phyloP scores from a whole-genome alignment of 2,113 vertebrate genomes.

The Nipponia nippon region DNA sequence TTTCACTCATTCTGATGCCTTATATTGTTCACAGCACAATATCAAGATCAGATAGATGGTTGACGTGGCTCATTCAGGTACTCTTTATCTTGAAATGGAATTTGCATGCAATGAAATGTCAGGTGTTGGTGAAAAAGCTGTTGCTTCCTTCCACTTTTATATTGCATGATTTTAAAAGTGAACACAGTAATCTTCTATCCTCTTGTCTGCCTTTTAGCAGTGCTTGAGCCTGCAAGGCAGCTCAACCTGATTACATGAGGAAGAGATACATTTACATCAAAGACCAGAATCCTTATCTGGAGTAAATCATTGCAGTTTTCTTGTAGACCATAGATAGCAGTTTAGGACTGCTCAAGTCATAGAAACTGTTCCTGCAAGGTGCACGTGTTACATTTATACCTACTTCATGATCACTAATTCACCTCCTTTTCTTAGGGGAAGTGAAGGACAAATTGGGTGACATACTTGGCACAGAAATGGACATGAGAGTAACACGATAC shows the following conservation, averaged over 20 bases:
- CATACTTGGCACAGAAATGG: background rate
- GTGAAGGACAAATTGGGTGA: background rate
- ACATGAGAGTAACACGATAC: background rate
- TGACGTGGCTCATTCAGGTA: background rate
- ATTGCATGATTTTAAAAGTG: background rate
- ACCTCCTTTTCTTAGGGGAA: background rate
- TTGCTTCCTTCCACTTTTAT: background rate
- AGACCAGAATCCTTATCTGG: background rate
- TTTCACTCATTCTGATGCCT: background rate
- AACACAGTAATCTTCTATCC: rapidly evolving
- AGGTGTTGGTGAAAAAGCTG: background rate
- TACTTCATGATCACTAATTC: background rate
- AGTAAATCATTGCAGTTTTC: background rate
- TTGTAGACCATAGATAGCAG: background rate
- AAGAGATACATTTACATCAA: background rate
- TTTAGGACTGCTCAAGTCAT: background rate
- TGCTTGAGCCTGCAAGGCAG: background rate
- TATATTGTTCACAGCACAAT: background rate
- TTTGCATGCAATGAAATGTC: background rate
- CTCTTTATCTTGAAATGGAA: background rate
- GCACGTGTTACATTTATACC: background rate
- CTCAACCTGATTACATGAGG: background rate
- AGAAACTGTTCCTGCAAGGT: background rate
- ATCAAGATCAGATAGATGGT: background rate
- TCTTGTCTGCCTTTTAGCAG: background rate